phyloP scores from a whole-genome alignment of 2,797 vertebrate genomes.

The Phaenicophaeus curvirostris region DNA sequence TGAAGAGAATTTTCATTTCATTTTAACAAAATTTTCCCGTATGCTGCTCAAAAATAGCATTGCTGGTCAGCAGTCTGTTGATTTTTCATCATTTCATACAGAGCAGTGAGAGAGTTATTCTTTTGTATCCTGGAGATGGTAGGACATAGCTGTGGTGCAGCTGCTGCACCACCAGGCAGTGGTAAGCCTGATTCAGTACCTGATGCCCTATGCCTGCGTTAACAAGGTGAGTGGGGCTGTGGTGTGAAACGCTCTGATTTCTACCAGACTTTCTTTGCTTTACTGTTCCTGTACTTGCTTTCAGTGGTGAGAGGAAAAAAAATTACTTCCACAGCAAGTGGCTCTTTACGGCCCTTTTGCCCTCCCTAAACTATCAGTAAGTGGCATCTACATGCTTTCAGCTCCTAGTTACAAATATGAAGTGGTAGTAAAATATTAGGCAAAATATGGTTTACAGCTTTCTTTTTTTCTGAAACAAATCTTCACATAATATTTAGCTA shows the following conservation, averaged over 20 bases:
- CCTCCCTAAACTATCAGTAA: background rate
- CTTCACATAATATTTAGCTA: background rate
- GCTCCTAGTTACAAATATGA: background rate
- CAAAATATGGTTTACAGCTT: background rate
- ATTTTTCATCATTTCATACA: background rate
- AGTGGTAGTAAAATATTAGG: background rate
- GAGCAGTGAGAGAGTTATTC: background rate
- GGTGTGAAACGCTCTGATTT: background rate
- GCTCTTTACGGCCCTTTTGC: background rate
- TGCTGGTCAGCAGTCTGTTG: background rate
- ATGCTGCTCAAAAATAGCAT: background rate
- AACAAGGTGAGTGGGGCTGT: background rate
- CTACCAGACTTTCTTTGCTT: background rate
- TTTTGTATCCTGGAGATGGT: background rate
- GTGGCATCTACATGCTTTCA: background rate
- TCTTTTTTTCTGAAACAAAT: background rate
- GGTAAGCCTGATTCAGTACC: background rate
- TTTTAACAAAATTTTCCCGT: background rate
- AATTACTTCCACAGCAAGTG: background rate
- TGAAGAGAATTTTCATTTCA: background rate
- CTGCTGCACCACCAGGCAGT: background rate
- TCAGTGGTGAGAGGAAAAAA: background rate
- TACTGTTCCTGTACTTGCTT: background rate
- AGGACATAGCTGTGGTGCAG: background rate
- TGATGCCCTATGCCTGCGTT: accelerated